Evolutionary conservation across 2,797 vertebrate species (phyloP).

Genomic region (Gambusia yucatana): DNA sequence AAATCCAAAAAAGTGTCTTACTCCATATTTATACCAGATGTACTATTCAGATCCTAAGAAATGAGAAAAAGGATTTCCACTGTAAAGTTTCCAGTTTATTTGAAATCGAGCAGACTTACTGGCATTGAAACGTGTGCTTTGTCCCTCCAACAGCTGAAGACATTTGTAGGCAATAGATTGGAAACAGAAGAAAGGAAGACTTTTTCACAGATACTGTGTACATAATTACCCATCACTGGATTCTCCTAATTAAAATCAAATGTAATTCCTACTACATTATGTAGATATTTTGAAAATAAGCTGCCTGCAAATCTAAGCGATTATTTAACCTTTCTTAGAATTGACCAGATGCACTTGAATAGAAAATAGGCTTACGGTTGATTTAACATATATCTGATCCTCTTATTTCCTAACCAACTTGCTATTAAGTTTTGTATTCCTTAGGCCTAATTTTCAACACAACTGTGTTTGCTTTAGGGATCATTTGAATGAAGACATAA

Average conservation of each 20-base stretch:
- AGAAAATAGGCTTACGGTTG: not conserved
- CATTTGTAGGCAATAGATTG: not conserved
- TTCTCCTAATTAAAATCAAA: not conserved
- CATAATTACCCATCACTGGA: not conserved
- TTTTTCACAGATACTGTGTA: not conserved
- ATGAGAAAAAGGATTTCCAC: not conserved
- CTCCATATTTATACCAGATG: constrained; percentile 28
- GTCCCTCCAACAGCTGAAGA: not conserved
- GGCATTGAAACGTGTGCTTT: not conserved
- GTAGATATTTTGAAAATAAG: not conserved
- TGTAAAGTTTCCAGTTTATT: not conserved
- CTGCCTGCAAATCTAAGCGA: not conserved
- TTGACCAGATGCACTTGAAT: not conserved
- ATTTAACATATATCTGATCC: not conserved
- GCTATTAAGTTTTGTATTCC: not conserved
- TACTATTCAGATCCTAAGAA: not conserved
- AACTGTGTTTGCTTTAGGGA: not conserved
- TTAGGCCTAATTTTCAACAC: not conserved
- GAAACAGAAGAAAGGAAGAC: not conserved
- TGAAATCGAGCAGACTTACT: not conserved
- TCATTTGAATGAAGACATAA: not conserved
- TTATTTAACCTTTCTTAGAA: not conserved
- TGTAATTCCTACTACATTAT: not conserved
- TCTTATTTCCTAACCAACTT: not conserved
- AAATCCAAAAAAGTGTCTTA: constrained; percentile 30